A percentile compares a stretch with the other conserved stretches of the same genome.
Evolutionary conservation across 2,888 invertebrate genomes (phyloP).

Genomic region (Tribolium freemani): DNA sequence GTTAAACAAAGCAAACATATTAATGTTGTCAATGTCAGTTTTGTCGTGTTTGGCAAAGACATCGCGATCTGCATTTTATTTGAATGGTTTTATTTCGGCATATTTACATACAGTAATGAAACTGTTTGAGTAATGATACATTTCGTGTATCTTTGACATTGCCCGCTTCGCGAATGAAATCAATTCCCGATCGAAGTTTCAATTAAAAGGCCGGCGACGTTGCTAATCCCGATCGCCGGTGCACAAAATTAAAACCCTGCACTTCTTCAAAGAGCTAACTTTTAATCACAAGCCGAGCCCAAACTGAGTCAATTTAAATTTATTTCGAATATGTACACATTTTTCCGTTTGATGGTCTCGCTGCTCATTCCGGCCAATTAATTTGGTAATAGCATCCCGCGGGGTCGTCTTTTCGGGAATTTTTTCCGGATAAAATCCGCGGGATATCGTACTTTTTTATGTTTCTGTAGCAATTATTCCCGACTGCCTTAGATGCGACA

Average conservation of each 20-base stretch:
- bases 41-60: conserved; percentile 30
- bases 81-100: conserved; percentile 38
- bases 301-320: conserved; percentile 32
- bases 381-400: conserved; percentile 38
- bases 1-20: background rate
- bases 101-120: conserved; percentile 55
- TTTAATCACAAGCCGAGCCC: conserved; percentile 17
- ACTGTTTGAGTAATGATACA: conserved; percentile 47
- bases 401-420: conserved; percentile 26
- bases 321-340: conserved; percentile 15
- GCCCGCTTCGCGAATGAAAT: conserved; percentile 37
- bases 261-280: conserved; percentile 12
- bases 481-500: conserved; percentile 56
- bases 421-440: conserved; percentile 8
- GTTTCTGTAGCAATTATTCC: conserved; percentile 49
- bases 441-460: conserved; percentile 43
- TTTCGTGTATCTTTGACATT: conserved; percentile 26
- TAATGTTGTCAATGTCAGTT: background rate
- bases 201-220: conserved; percentile 20
- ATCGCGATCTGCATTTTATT: conserved; percentile 13
- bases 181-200: conserved; percentile 26
- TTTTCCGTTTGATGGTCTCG: conserved; percentile 18
- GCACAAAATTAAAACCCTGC: background rate
- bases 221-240: background rate
- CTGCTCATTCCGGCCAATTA: conserved; percentile 40